A percentile compares a stretch with the other conserved stretches of the same genome.
phyloP scores from a whole-genome alignment of 2,888 invertebrate species.

The Cryptocephalus moraei region DNA sequence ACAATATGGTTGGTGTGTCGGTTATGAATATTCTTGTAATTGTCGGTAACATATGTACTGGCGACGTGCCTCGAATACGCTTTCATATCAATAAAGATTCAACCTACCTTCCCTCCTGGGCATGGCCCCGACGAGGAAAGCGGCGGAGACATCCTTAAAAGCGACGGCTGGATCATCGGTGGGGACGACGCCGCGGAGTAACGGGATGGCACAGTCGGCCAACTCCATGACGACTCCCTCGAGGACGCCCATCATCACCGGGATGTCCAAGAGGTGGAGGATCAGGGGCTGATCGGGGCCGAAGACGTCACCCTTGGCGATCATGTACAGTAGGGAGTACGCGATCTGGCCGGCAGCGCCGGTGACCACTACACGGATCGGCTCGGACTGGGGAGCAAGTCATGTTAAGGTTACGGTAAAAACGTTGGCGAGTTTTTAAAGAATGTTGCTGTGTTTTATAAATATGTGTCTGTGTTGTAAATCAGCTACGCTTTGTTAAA shows the following conservation, averaged over 20 bases:
- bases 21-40: too few relatives aligned
- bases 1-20: too few relatives aligned
- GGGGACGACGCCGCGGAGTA: constrained; percentile 73
- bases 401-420: background rate
- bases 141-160: constrained; percentile 93
- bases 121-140: constrained; percentile 96
- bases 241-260: constrained; percentile 92
- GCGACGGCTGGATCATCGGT: constrained; percentile 83
- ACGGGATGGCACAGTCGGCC: constrained; percentile 87
- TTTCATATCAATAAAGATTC: background rate
- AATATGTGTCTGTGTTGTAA: too few relatives aligned
- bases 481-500: too few relatives aligned
- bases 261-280: constrained; percentile 88
- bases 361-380: constrained; percentile 89
- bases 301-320: constrained; percentile 94
- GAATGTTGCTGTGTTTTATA: too few relatives aligned
- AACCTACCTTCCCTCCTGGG: constrained; percentile 65
- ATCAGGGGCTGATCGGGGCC: constrained; percentile 79
- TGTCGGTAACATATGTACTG: too few relatives aligned
- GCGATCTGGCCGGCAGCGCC: constrained; percentile 99
- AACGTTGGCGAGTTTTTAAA: too few relatives aligned
- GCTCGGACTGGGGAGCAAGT: constrained; percentile 54
- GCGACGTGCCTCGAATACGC: background rate
- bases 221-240: constrained; percentile 97
- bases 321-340: constrained; percentile 88